phyloP scores from a whole-genome alignment of 2,113 vertebrate genomes.

The Microtus oregoni region DNA sequence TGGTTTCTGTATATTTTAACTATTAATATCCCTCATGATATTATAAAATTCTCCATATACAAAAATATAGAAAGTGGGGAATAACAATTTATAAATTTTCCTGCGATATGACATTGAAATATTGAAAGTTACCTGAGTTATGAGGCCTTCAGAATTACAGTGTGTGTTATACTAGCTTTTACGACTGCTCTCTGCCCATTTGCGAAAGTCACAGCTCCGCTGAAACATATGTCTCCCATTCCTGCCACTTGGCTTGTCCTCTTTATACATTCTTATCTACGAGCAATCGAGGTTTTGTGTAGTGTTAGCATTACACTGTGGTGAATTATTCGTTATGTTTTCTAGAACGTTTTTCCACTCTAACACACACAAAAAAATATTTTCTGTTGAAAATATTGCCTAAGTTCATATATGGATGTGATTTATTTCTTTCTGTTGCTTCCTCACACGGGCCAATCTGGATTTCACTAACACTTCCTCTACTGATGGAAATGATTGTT shows the following conservation, averaged over 20 bases:
- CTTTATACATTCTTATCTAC: background rate
- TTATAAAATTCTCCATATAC: background rate
- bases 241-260: background rate
- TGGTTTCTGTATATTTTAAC: background rate
- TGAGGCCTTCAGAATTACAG: background rate
- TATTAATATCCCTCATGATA: background rate
- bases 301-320: background rate
- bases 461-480: background rate
- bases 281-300: background rate
- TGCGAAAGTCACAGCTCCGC: background rate
- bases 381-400: background rate
- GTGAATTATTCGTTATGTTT: background rate
- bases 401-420: background rate
- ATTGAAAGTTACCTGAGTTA: background rate
- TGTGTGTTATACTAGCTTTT: background rate
- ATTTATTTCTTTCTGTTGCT: background rate
- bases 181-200: background rate
- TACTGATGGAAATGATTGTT: background rate
- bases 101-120: background rate
- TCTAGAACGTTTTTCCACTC: background rate
- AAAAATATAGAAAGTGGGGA: background rate
- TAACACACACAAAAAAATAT: background rate
- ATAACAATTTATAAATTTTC: background rate
- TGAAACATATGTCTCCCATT: background rate
- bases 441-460: background rate